Evolutionary conservation across 1,140 invertebrate genomes (phyloP), one percentile per base, ranked within the genome.

Genomic region (Drosophila yakuba): DNA sequence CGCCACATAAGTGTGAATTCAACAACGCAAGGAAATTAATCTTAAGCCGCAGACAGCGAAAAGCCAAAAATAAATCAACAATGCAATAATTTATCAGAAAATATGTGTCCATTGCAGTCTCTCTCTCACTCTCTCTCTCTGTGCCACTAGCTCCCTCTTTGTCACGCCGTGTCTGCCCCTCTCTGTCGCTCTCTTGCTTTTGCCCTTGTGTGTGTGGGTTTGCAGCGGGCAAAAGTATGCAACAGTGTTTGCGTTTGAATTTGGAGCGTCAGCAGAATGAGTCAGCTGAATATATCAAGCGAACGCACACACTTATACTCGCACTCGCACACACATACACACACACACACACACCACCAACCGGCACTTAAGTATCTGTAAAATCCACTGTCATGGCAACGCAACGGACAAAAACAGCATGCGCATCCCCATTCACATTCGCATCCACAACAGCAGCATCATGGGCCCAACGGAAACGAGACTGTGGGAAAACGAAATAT

Each of bases 31-130:
- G 84, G 84, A 89, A 89, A 89, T 89, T 89, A 89, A 89, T 89
- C 84, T 89, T 89, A 89, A 89, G 84, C 84, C 84, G 84, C 84
- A 89, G 84, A 89, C 84, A 89, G 84, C 84, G 84, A 89, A 89
- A 89, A 89, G 84, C 84, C 84, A 89, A 89, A 89, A 89, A 89
- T 89, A 89, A 89, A 89, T 89, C 84, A 89, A 89, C 84, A 89
- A 89, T 89, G 84, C 84, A 89, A 89, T 89, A 89, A 89, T 89
- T 89, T 89, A 89, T 89, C 84, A 89, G 84, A 89, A 86, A 89
- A 89, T 89, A 89, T 89, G 84, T 89, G 84, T 83, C 83, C 83
- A 84, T 77, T 88, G 83, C 83, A 86, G 79, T 67, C 57, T 43
- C 78, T 39, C 50, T 73, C 43, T 5, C 54, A 32, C 56, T 36